Base-by-base conservation (phyloP, 2,888 invertebrate species). In the Diploptera punctata region DNA sequence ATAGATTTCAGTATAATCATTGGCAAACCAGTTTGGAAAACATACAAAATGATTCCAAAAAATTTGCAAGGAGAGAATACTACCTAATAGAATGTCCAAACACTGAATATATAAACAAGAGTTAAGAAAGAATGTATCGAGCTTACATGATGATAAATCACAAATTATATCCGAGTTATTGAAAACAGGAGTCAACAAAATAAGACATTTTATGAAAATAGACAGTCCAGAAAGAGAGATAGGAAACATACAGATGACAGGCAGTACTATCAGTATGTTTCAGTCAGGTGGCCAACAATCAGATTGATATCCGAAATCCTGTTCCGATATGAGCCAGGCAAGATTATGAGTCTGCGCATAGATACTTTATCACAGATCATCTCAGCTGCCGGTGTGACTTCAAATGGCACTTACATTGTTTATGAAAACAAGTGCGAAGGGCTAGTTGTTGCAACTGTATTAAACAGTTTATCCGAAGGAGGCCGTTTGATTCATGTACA, bases 291-390 rank as follows among this genome's bases (percentile, higher is more conserved):
- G n/a, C n/a, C n/a, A n/a, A n/a, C n/a, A n/a, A n/a, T n/a, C n/a
- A n/a, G n/a, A n/a, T n/a, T n/a, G n/a, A n/a, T n/a, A n/a, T n/a
- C n/a, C n/a, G n/a, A n/a, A n/a, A n/a, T n/a, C n/a, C n/a, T n/a
- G n/a, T n/a, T n/a, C n/a, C n/a, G n/a, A n/a, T n/a, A n/a, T n/a
- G n/a, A n/a, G n/a, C n/a, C n/a, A n/a, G n/a, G n/a, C n/a, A n/a
- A n/a, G n/a, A n/a, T n/a, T n/a, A n/a, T n/a, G n/a, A n/a, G n/a
- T n/a, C n/a, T 98, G 61, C 87, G 99, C 43, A 86, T 92, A 76
- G 99, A 99, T 79, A 92, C 95, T 1, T 82, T 99, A 33, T 93
- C 97, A 0, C 97, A 98, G 83, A 89, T 99, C 26, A 84, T 98
- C 60, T 90, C 93, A 0, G 89, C 91, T 77, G 89, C 92, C 0